These are phyloP conservation scores for Castor canadensis DNA, from an alignment of 2,113 vertebrate genomes.

Conservation along the genomic window DNA sequence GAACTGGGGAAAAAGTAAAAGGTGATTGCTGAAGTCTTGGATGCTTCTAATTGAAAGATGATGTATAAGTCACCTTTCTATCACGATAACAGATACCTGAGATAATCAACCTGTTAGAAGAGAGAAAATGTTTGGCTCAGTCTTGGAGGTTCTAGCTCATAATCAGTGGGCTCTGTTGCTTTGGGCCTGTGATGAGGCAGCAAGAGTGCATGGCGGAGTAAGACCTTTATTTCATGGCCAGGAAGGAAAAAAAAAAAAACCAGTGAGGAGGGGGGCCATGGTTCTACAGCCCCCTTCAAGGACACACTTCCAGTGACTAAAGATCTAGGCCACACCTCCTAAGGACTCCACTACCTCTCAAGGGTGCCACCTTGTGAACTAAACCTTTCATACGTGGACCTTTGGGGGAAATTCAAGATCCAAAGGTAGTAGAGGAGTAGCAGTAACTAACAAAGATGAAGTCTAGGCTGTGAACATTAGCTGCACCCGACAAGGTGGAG, in stretches of 20 bases:
- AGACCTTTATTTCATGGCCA: neutral
- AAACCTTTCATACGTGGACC: neutral
- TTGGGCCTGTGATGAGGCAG: neutral
- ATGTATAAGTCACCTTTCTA: neutral
- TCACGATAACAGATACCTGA: too few species aligned
- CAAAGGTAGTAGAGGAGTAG: neutral
- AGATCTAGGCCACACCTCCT: neutral
- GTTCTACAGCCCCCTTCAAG: neutral
- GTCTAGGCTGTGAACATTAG: neutral
- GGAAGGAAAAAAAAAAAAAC: neutral
- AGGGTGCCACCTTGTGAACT: too few species aligned
- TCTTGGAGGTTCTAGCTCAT: neutral
- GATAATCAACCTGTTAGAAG: neutral
- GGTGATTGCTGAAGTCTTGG: neutral
- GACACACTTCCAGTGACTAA: neutral
- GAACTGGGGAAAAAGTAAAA: neutral
- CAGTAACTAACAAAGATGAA: neutral
- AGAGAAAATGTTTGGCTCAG: neutral
- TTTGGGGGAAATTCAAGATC: neutral
- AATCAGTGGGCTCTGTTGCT: too few species aligned
- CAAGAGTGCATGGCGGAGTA: neutral
- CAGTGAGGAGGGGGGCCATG: too few species aligned
- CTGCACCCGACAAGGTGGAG: too few species aligned
- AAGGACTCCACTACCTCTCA: neutral
- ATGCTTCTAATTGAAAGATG: neutral